phyloP scores from a whole-genome alignment of 2,888 invertebrate genomes.

The Archaeoteleia sp. region DNA sequence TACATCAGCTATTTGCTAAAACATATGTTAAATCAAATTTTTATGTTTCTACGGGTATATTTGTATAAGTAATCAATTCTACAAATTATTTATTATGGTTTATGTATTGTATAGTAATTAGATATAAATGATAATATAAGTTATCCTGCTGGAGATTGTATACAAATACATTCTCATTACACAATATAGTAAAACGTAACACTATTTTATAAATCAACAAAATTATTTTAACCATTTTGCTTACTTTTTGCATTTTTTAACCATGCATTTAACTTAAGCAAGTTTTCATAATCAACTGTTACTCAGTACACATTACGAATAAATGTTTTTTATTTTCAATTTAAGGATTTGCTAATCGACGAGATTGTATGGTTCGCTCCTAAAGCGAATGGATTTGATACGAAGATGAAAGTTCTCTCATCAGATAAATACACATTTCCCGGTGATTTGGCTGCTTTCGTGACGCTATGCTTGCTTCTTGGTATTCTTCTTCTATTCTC shows the following conservation, averaged over 20 bases:
- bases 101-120: too few relatives aligned
- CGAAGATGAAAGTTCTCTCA: background rate
- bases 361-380: background rate
- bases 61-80: background rate
- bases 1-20: conserved; percentile 24
- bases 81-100: background rate
- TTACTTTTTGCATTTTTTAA: background rate
- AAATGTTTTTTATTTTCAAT: background rate
- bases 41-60: conserved; percentile 30
- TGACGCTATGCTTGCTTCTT: too few relatives aligned
- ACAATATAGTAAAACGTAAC: too few relatives aligned
- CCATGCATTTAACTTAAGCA: background rate
- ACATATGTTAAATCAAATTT: conserved; percentile 25
- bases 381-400: background rate
- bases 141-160: too few relatives aligned
- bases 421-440: background rate
- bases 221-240: too few relatives aligned
- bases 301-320: background rate
- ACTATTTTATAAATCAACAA: too few relatives aligned
- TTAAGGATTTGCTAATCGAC: background rate
- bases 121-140: too few relatives aligned
- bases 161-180: too few relatives aligned
- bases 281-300: background rate
- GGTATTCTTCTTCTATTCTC: too few relatives aligned
- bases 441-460: conserved; percentile 29